Conservation (phyloP, 2,888 invertebrate species). For the Amphipyra tragopoginis region DNA sequence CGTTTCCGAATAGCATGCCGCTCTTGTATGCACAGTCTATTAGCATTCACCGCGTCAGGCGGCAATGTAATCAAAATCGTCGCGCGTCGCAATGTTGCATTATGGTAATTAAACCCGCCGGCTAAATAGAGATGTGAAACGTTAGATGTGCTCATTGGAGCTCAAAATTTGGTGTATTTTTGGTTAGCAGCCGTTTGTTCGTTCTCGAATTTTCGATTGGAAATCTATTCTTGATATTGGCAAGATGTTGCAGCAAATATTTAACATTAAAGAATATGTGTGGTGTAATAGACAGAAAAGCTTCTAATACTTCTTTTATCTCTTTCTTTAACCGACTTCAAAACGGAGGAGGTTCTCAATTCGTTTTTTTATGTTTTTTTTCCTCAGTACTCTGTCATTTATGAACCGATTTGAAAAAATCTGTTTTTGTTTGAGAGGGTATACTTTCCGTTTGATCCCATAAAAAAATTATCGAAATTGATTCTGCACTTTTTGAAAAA, state of each 20-base stretch:
- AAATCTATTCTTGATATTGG: conserved; percentile 21
- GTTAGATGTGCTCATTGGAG: conserved; percentile 69
- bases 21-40: conserved; percentile 67
- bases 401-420: too few relatives aligned
- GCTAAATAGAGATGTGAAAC: conserved; percentile 74
- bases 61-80: conserved; percentile 81
- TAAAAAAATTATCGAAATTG: too few relatives aligned
- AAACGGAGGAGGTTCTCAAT: too few relatives aligned
- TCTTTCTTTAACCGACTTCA: too few relatives aligned
- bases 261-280: too few relatives aligned
- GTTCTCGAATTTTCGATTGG: conserved; percentile 17
- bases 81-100: conserved; percentile 79
- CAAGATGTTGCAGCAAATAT: background rate
- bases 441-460: too few relatives aligned
- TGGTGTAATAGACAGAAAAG: too few relatives aligned
- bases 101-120: conserved; percentile 76
- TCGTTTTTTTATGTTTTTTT: too few relatives aligned
- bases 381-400: too few relatives aligned
- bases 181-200: conserved; percentile 27
- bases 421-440: too few relatives aligned
- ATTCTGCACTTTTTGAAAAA: too few relatives aligned
- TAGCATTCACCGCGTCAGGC: conserved; percentile 74
- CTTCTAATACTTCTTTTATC: too few relatives aligned
- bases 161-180: conserved; percentile 60
- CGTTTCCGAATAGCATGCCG: conserved; percentile 66